Conservation (phyloP, 2,797 vertebrate species). For the Luscinia megarhynchos region DNA sequence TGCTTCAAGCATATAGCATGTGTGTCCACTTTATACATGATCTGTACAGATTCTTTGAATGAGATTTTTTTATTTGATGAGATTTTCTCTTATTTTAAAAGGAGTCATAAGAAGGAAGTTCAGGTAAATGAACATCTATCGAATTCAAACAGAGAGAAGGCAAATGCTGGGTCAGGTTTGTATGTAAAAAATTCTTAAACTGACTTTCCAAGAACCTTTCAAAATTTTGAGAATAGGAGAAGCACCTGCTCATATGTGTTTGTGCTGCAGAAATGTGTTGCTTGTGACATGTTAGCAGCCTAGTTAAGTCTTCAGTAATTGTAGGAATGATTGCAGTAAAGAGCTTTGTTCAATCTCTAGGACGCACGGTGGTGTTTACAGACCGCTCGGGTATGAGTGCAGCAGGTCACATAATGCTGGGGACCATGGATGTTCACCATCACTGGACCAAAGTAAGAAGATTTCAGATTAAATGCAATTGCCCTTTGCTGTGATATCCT, state of each 20-base stretch:
- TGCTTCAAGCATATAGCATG: neutral
- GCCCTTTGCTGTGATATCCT: neutral
- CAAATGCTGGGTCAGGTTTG: neutral
- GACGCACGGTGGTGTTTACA: conserved; percentile 88
- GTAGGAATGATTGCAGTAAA: neutral
- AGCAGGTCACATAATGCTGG: conserved; percentile 91
- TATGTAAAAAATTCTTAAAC: neutral
- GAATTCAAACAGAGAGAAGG: neutral
- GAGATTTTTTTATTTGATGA: neutral
- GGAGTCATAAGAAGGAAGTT: neutral
- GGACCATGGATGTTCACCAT: conserved; percentile 96
- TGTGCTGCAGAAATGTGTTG: neutral
- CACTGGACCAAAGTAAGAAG: conserved; percentile 92
- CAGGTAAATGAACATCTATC: neutral
- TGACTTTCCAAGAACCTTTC: neutral
- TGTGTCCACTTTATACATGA: neutral
- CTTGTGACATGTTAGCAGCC: neutral
- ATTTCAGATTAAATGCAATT: neutral
- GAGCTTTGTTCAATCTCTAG: conserved; percentile 74
- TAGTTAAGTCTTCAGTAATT: neutral
- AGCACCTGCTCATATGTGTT: fast-evolving
- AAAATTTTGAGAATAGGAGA: neutral
- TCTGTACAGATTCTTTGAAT: neutral
- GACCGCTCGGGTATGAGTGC: conserved; percentile 94
- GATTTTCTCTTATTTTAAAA: neutral